Evolutionary conservation across 2,113 vertebrate species (phyloP), one percentile per base, ranked within the genome.

Genomic region (Eudyptes chrysolophus): DNA sequence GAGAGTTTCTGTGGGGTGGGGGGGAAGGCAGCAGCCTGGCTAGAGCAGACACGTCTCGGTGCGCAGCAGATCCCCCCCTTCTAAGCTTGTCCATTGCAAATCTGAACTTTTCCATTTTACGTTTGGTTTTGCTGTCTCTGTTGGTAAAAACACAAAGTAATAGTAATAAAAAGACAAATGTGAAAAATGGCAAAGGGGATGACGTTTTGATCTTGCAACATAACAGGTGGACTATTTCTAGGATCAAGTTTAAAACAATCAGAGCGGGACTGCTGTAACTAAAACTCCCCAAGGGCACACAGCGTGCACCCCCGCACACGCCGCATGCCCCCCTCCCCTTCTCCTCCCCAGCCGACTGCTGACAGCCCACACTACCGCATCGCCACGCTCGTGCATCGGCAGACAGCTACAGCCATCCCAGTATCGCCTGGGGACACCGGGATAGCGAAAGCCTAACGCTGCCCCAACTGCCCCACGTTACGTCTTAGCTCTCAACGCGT

Each of bases 101-200:
- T 40, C 70, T 82, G 81, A 85, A 66, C 87, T 54, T 75, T n/a
- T 34, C 87, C 49, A 3, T n/a, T 74, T 62, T 69, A 55, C 0
- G 20, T 94, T 94, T 93, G 85, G 87, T 94, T 95, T 94, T 92
- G 85, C 94, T 90, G 87, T 96, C 77, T 93, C 76, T 83, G 95
- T 86, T 81, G 74, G 90, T 89, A 22, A 72, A 69, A 84, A 52
- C 85, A 94, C 70, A 49, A 62, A 91, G 69, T 48, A 55, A 42
- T 70, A 46, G 32, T 11, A 62, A 64, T n/a, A 92, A 77, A 92
- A 96, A 84, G 83, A 90, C 93, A 89, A 89, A 90, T 9, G 48
- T 60, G 64, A 65, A 42, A 84, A 82, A 42, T 22, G 25, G 81
- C 75, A 57, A 82, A 49, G 62, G 70, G 90, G 92, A 69, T 2